Base-by-base conservation (phyloP, 2,888 invertebrate genomes). In the Acanthoscelides obtectus region DNA sequence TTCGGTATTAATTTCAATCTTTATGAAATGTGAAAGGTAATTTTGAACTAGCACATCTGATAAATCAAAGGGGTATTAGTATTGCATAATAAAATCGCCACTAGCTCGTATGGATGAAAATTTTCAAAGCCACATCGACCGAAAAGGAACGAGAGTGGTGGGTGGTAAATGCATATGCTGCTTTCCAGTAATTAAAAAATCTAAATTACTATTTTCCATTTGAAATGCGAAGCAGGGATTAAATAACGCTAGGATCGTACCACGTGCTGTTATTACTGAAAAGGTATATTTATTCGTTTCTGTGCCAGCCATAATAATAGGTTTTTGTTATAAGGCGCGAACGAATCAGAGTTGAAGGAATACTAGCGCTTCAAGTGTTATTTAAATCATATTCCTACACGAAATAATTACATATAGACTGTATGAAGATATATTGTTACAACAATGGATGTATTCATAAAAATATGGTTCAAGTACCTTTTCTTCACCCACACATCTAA, bases 211-310 rank as follows among this genome's bases (percentile, higher is more conserved):
- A 45, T 45, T 45, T 45, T 45, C 45, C 45, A 45, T 45, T 45
- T 45, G 45, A 45, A 45, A 45, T 45, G 45, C 17, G 45, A 45
- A 45, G 45, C 45, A 6, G 45, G 45, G 45, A 45, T 45, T 45
- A 17, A 45, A 45, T 45, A 45, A 45, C 17, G 17, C 45, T 45
- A 17, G 12, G 17, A 45, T 45, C 17, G 17, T 67, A 70, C 70
- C 73, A 73, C 72, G 73, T 72, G 73, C 22, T 69, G 68, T 64
- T 70, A 80, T 80, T 79, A 80, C 79, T 72, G 79, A 77, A 80
- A 81, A 81, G 81, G 80, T 81, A 81, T 81, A 81, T 82, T 83
- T 81, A 83, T 80, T 80, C 78, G 80, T 82, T 82, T 12, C 81
- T 81, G 80, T 80, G 81, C 81, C 79, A 74, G 78, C 77, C 74